Evolutionary conservation across 2,888 invertebrate genomes (phyloP).

Genomic region (Nemotelus nigrinus): DNA sequence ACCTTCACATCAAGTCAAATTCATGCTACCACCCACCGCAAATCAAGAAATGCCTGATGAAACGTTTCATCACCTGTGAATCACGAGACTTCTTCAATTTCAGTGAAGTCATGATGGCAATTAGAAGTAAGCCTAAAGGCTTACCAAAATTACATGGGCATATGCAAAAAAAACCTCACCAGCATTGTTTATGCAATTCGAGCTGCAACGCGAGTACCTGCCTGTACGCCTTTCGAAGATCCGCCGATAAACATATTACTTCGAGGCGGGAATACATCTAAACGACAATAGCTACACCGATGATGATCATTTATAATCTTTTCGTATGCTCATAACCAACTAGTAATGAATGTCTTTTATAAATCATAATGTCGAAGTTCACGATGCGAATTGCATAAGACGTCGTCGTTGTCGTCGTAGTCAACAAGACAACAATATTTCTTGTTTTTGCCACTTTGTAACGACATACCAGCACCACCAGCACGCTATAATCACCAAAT

Average conservation of each 20-base stretch:
- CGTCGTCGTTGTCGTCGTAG: background rate
- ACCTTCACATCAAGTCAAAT: background rate
- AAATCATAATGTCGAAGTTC: conserved; percentile 44
- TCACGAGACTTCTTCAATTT: background rate
- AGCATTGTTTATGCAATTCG: no score
- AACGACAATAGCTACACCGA: conserved; percentile 16
- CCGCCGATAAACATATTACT: background rate
- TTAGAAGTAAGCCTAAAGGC: no score
- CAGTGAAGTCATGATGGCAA: background rate
- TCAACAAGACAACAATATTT: conserved; percentile 11
- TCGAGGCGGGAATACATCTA: background rate
- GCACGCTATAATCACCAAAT: background rate
- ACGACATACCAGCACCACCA: background rate
- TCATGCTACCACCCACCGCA: background rate
- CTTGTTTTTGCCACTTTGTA: conserved; percentile 26
- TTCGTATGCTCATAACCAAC: background rate
- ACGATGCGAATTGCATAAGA: conserved; percentile 22
- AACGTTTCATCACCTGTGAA: background rate
- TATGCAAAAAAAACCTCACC: background rate
- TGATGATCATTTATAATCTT: background rate
- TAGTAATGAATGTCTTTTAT: conserved; percentile 28
- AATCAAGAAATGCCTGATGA: background rate
- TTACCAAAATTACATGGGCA: no score
- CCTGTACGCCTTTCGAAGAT: no score
- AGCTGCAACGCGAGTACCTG: no score